phyloP scores from a whole-genome alignment of 23 tunicate species.

The Clavelina lepadiformis region DNA sequence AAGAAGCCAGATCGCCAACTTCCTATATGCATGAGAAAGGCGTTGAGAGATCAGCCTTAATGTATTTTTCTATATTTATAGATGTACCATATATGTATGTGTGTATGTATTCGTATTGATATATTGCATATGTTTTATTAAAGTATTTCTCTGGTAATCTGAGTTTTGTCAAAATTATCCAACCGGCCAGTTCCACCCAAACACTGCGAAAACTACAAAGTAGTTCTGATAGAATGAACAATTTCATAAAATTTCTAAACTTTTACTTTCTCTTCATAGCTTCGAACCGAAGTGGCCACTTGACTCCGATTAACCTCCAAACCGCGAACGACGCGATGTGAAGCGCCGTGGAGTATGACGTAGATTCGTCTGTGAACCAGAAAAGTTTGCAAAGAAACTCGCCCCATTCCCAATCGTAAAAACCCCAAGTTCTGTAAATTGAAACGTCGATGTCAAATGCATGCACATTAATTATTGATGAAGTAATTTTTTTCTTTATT shows the following conservation, averaged over 20 bases:
- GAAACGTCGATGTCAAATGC: background rate
- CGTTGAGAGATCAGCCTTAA: too few species aligned
- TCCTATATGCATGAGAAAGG: conserved; percentile 16
- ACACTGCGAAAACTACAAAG: too few species aligned
- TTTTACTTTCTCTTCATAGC: conserved; percentile 16
- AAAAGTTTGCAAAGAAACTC: conserved; percentile 49
- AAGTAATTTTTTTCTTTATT: background rate
- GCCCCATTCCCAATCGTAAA: conserved; percentile 45
- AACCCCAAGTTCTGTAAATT: conserved; percentile 47
- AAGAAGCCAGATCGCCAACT: conserved; percentile 2
- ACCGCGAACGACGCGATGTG: conserved; percentile 56
- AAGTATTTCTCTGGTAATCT: too few species aligned
- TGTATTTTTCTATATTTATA: too few species aligned
- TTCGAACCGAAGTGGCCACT: conserved; percentile 27
- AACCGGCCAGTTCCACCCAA: too few species aligned
- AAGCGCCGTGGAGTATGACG: conserved; percentile 47
- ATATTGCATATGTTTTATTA: too few species aligned
- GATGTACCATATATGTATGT: too few species aligned
- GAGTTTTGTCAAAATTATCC: too few species aligned
- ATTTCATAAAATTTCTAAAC: background rate
- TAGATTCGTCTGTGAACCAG: conserved; percentile 53
- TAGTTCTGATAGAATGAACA: too few species aligned
- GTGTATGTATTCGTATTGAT: too few species aligned
- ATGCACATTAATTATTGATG: background rate
- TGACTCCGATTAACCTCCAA: conserved; percentile 46